Evolutionary conservation across 2,888 invertebrate genomes (phyloP).

Genomic region (Geotrupes spiniger): DNA sequence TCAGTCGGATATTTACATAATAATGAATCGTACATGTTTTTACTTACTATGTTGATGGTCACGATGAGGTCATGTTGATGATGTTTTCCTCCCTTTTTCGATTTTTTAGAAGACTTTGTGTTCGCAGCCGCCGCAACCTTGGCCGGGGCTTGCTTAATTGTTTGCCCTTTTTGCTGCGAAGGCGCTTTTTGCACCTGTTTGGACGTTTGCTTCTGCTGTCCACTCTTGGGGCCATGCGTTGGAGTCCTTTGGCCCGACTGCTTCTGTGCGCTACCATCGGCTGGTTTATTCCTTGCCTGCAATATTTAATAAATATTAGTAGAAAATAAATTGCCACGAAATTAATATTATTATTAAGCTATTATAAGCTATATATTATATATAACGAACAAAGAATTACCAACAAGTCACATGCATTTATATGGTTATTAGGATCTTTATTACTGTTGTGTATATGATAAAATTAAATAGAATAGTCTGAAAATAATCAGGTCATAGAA

Average conservation of each 20-base stretch:
- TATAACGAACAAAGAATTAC: too few relatives aligned
- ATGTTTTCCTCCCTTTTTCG: conserved; percentile 75
- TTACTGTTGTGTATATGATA: too few relatives aligned
- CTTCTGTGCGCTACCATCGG: conserved; percentile 73
- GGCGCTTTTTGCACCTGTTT: conserved; percentile 67
- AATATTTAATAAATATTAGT: conserved; percentile 27
- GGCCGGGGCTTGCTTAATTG: conserved; percentile 63
- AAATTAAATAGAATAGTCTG: too few relatives aligned
- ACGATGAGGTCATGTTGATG: conserved; percentile 80
- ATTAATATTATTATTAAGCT: too few relatives aligned
- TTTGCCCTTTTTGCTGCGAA: conserved; percentile 69
- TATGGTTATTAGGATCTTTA: too few relatives aligned
- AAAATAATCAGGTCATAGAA: too few relatives aligned
- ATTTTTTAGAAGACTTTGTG: conserved; percentile 65
- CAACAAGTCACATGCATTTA: too few relatives aligned
- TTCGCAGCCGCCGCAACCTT: conserved; percentile 57
- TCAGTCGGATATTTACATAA: too few relatives aligned
- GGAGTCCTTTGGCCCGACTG: conserved; percentile 66
- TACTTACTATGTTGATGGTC: conserved; percentile 76
- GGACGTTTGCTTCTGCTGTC: conserved; percentile 54
- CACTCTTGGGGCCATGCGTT: conserved; percentile 56
- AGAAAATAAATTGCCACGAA: background rate
- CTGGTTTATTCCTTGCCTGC: conserved; percentile 80
- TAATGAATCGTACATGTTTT: too few relatives aligned
- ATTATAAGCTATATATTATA: too few relatives aligned